phyloP scores from a whole-genome alignment of 2,888 invertebrate species.

The Drosophila anomalata region DNA sequence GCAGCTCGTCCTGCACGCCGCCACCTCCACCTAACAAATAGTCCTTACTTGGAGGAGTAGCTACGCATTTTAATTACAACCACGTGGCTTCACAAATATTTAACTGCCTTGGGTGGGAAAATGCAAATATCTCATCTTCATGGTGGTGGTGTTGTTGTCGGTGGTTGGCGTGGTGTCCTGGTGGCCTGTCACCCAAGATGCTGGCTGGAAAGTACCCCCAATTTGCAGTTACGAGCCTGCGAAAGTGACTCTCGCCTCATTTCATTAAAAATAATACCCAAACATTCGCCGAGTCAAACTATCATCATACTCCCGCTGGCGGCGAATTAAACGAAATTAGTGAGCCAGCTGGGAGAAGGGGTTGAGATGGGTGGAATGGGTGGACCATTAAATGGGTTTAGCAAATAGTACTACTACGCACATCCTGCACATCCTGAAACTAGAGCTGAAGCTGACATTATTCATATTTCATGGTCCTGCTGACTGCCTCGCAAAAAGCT shows the following conservation, averaged over 20 bases:
- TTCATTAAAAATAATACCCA: conserved; percentile 71
- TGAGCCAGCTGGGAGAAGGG: not conserved
- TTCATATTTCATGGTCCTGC: conserved; percentile 70
- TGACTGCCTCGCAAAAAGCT: conserved; percentile 57
- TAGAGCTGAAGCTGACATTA: conserved; percentile 55
- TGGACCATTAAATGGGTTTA: conserved; percentile 70
- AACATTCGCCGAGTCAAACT: conserved; percentile 53
- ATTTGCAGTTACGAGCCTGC: conserved; percentile 69
- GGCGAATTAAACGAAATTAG: conserved; percentile 74
- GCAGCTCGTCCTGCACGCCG: conserved; percentile 23
- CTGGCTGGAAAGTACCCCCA: conserved; percentile 47
- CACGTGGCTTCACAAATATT: conserved; percentile 64
- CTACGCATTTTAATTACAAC: conserved; percentile 55
- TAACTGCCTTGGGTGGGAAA: conserved; percentile 37
- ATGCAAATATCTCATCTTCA: conserved; percentile 54
- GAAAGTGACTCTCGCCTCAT: conserved; percentile 47
- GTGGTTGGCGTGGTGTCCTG: not conserved
- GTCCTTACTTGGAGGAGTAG: not conserved
- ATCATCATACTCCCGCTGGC: conserved; percentile 50
- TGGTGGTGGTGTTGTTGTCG: too few species aligned
- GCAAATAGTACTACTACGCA: conserved; percentile 66
- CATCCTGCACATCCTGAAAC: conserved; percentile 45
- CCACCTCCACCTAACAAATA: conserved; percentile 6
- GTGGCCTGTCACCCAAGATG: conserved; percentile 27
- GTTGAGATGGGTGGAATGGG: not conserved